phyloP scores from a whole-genome alignment of 1,140 invertebrate genomes.

The Brachionus angularis region DNA sequence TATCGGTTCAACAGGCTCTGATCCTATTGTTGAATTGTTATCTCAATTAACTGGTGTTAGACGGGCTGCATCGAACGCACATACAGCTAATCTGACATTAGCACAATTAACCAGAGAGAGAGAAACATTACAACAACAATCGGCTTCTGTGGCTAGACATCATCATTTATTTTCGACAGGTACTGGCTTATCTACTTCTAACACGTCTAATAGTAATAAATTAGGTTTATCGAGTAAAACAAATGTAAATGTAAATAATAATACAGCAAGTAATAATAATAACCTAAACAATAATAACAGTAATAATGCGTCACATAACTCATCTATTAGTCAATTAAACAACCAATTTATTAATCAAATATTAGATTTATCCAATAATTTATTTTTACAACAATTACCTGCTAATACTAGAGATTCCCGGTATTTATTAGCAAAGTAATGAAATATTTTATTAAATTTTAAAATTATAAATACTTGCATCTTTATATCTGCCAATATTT shows the following conservation, averaged over 20 bases:
- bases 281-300: neutral
- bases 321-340: neutral
- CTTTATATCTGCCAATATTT: too few relatives aligned
- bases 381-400: slow-evolving; percentile 13
- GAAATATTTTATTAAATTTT: neutral
- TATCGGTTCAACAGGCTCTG: neutral
- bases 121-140: slow-evolving; percentile 22
- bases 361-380: slow-evolving; percentile 11
- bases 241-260: too few relatives aligned
- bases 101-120: slow-evolving; percentile 20
- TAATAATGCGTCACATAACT: neutral
- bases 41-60: slow-evolving; percentile 84
- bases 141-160: neutral
- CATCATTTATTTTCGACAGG: neutral
- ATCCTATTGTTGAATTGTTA: slow-evolving; percentile 68
- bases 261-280: too few relatives aligned
- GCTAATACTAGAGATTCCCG: slow-evolving; percentile 2
- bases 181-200: neutral
- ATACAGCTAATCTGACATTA: neutral
- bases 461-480: too few relatives aligned
- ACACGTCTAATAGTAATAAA: neutral
- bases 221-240: neutral
- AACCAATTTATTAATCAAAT: slow-evolving; percentile 3
- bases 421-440: slow-evolving; percentile 41
- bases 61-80: slow-evolving; percentile 56